Base-by-base conservation (phyloP, 2,888 invertebrate genomes). In the Leucophora obtusa region DNA sequence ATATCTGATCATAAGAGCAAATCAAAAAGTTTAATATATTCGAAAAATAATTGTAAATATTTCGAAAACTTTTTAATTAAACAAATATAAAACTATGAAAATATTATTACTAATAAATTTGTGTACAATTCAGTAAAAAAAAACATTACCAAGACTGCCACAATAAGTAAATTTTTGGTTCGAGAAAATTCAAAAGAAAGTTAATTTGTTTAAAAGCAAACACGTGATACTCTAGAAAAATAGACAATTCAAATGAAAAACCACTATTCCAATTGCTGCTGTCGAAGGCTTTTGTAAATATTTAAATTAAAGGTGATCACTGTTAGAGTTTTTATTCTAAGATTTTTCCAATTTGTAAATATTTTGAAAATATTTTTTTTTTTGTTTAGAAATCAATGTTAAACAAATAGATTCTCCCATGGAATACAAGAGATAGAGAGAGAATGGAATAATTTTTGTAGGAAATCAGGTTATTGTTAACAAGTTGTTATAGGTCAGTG, bases 401-500 rank as follows among this genome's bases (percentile, higher is more conserved):
- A 77, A 81, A 77, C 81, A 81, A 77, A 69, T 70, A 54, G 59
- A 54, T 73, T 33, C 58, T 69, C 65, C 33, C 38, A 15, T 10
- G 6, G 43, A 2, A 47, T 15, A 18, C 24, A 28, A 17, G n/a
- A 51, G 21, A 43, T 33, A 53, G 33, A 59, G 33, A 33, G 24
- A 53, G 63, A 17, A 65, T 47, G 63, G 71, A 78, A 78, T 56
- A 18, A 72, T 53, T 59, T 5, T 6, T 28, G 4, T 59, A 71
- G 56, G 58, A 38, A 77, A 77, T 77, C 53, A 71, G 77, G 58
- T 74, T 68, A 53, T 53, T 69, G 14, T 72, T 72, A 77, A 81
- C 69, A 73, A 70, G 72, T 77, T 75, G 88, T 85, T 87, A 85
- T 88, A 88, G 88, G 88, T 88, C 88, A 88, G 88, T 88, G 87